These are phyloP conservation scores for Melitaea cinxia DNA, from an alignment of 1,140 invertebrate species.

Conservation along the genomic window DNA sequence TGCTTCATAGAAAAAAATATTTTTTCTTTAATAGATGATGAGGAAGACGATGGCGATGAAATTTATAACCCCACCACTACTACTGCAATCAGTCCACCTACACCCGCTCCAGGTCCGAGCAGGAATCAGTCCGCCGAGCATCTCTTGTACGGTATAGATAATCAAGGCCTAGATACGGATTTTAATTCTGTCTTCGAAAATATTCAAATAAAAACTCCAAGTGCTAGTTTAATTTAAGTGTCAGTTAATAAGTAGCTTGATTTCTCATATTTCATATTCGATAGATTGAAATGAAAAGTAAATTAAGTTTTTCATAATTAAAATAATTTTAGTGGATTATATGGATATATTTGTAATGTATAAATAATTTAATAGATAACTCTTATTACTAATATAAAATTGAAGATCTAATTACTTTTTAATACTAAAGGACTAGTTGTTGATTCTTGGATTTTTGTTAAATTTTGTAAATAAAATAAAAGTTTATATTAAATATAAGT, in stretches of 20 bases:
- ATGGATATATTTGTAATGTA: too few species aligned
- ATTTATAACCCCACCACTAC: constrained; percentile 79
- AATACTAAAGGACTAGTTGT: too few species aligned
- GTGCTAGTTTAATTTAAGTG: constrained; percentile 66
- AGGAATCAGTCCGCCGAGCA: constrained; percentile 71
- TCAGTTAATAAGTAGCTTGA: too few species aligned
- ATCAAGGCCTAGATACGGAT: constrained; percentile 79
- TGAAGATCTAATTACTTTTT: too few species aligned
- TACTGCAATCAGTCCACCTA: constrained; percentile 61
- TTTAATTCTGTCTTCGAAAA: constrained; percentile 81
- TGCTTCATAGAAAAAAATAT: too few species aligned
- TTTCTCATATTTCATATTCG: too few species aligned
- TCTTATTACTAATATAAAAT: too few species aligned
- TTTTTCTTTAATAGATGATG: constrained; percentile 55
- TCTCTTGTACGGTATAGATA: constrained; percentile 78
- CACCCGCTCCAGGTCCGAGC: constrained; percentile 73
- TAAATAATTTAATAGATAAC: too few species aligned
- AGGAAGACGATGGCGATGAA: constrained; percentile 76
- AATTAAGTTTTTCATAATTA: not conserved
- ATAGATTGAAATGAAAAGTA: too few species aligned
- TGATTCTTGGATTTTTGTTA: not conserved
- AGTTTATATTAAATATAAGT: not conserved
- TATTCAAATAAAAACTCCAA: constrained; percentile 78
- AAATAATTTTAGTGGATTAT: too few species aligned
- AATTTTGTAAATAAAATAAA: not conserved